Evolutionary conservation across 2,113 vertebrate species (phyloP).

Genomic region (Entomyzon cyanotis): DNA sequence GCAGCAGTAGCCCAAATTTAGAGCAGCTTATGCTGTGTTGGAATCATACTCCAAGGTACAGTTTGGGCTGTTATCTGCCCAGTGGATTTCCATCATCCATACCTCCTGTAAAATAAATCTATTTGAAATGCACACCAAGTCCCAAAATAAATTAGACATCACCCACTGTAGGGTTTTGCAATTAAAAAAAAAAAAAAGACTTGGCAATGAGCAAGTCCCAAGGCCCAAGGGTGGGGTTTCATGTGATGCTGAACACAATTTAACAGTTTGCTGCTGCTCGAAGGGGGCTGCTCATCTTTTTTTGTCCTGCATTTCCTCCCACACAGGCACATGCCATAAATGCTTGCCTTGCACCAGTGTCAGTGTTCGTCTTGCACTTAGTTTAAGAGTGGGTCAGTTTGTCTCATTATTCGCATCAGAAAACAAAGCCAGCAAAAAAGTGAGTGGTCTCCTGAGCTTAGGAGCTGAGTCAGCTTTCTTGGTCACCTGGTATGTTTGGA

Average conservation of each 20-base stretch:
- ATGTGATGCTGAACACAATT: neutral
- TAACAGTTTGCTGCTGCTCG: conserved; percentile 2
- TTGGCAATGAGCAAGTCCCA: neutral
- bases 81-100: neutral
- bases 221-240: neutral
- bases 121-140: neutral
- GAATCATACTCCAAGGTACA: neutral
- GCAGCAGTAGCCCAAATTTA: neutral
- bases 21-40: neutral
- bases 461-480: neutral
- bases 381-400: neutral
- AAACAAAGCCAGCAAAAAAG: neutral
- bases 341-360: neutral
- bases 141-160: conserved; percentile 22
- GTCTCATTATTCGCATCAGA: neutral
- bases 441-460: neutral
- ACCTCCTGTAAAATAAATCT: conserved; percentile 21
- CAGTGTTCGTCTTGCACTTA: neutral
- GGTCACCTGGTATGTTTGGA: neutral
- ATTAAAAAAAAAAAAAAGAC: neutral
- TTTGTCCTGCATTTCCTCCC: neutral
- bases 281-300: neutral
- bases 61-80: neutral
- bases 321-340: neutral
- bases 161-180: neutral